Conservation (phyloP, 30 jellyfish, hydroid and myxozoan species). For the Catostylus mosaicus region DNA sequence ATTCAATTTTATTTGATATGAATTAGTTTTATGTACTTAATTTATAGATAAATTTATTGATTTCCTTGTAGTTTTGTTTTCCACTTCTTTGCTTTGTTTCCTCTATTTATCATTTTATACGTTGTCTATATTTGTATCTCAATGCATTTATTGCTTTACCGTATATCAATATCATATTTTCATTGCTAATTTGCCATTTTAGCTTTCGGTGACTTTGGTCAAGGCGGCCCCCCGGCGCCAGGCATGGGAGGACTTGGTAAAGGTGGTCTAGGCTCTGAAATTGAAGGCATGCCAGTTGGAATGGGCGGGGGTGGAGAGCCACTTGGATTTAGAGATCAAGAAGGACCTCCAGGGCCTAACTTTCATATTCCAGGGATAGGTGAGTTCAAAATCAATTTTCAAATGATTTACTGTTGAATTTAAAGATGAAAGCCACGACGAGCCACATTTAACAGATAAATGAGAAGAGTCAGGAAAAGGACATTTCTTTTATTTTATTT, state of each 20-base stretch:
- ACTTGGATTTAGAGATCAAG: slow-evolving; percentile 52
- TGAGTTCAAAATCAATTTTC: too few species aligned
- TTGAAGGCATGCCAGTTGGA: slow-evolving; percentile 77
- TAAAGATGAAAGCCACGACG: too few species aligned
- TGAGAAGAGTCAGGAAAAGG: too few species aligned
- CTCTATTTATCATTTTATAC: too few species aligned
- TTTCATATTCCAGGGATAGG: slow-evolving; percentile 62
- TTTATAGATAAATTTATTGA: too few species aligned
- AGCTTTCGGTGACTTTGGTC: slow-evolving; percentile 58
- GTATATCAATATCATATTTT: not conserved
- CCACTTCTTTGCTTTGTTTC: too few species aligned
- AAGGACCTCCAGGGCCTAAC: slow-evolving; percentile 42
- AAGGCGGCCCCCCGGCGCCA: slow-evolving; percentile 61
- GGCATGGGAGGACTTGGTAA: slow-evolving; percentile 56
- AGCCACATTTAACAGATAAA: too few species aligned
- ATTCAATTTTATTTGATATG: too few species aligned
- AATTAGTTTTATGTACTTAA: too few species aligned
- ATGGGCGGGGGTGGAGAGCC: slow-evolving; percentile 82
- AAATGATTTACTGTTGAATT: too few species aligned
- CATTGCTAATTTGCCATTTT: not conserved
- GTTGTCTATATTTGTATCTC: not conserved
- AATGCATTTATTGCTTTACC: not conserved
- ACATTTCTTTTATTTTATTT: too few species aligned
- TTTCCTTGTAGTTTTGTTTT: too few species aligned
- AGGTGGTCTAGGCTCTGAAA: slow-evolving; percentile 66